These are phyloP conservation scores for Leptinotarsa tumamoca DNA, from an alignment of 2,888 invertebrate genomes.

Conservation along the genomic window DNA sequence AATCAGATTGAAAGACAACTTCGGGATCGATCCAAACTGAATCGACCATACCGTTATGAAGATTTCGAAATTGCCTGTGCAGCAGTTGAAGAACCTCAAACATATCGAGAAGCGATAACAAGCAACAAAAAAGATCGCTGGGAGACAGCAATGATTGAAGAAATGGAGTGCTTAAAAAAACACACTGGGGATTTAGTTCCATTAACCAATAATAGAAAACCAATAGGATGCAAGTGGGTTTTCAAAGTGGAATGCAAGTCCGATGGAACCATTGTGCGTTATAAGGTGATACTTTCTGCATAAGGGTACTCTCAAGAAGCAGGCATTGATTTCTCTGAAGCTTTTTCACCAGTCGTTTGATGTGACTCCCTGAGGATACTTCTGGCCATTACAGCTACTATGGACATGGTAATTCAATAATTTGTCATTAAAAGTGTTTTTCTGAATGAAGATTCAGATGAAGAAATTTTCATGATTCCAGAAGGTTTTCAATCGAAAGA, in stretches of 20 bases:
- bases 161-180: background rate
- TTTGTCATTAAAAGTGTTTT: too few relatives aligned
- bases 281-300: background rate
- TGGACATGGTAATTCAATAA: too few relatives aligned
- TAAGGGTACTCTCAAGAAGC: background rate
- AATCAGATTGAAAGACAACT: background rate
- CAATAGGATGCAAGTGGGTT: background rate
- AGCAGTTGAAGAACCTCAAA: background rate
- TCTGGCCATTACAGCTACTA: too few relatives aligned
- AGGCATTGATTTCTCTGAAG: background rate
- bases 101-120: background rate
- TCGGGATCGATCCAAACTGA: background rate
- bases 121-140: conserved; percentile 4
- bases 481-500: too few relatives aligned
- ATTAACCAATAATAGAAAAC: background rate
- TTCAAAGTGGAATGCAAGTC: background rate
- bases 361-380: background rate
- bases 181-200: background rate
- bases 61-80: background rate
- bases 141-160: background rate
- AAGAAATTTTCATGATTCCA: too few relatives aligned
- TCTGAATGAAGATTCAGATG: too few relatives aligned
- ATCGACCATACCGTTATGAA: background rate
- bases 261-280: background rate
- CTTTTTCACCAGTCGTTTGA: background rate